Base-by-base conservation (phyloP, 92 coral and sea anemone species). In the Montipora capitata region DNA sequence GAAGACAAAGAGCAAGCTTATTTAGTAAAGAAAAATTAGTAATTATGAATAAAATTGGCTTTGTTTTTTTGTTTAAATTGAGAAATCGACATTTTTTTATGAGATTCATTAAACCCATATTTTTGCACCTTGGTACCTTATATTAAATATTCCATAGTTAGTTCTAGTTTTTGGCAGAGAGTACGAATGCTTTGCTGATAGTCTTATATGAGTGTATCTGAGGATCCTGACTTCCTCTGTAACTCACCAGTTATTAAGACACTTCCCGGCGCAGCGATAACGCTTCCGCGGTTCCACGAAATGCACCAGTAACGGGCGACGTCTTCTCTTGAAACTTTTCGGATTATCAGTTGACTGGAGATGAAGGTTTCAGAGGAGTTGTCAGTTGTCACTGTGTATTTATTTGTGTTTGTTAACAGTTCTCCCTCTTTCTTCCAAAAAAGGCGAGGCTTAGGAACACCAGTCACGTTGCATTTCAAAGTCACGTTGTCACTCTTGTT, bases 351-450 rank as follows among this genome's bases (percentile, higher is more conserved):
- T 11, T n/a, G 48, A 40, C 80, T 83, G 7, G 88, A 17, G 9
- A 52, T 16, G 48, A 11, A 15, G 40, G 38, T 42, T 40, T 52
- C 59, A 27, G 12, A 20, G 5, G 82, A 51, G 2, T n/a, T 2
- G 17, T 74, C 63, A 39, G 76, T 45, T 14, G 62, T 64, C 43
- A 93, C 59, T 63, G 80, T 77, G 76, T 65, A 81, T 48, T 72
- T 61, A 1, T 56, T 81, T 75, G 54, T 78, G 71, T 92, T 85
- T 68, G 58, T 84, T n/a, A 93, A 68, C 69, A 79, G 81, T 65
- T 69, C 89, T 9, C 96, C 96, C 66, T 83, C 92, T 86, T 83
- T 88, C 58, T 85, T 88, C 98, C 98, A 95, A 51, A 82, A 75
- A 9, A 94, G 59, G 48, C 44, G 75, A 18, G 98, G 95, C 35